Base-by-base conservation (phyloP, 2,888 invertebrate genomes). In the Chaetogeoica ovagalla region DNA sequence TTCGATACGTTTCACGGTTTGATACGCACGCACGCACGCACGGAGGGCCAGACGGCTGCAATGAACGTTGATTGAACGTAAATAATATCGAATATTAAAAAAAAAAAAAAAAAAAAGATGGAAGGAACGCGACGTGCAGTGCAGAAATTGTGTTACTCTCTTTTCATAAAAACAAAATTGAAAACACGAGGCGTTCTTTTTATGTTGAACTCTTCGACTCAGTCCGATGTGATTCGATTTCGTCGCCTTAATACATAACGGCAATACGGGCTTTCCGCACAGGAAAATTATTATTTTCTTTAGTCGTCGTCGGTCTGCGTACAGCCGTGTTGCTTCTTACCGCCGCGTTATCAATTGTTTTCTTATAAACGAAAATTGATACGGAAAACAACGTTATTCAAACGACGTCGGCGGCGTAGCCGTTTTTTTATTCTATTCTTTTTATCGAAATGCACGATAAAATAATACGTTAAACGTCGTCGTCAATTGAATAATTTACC, bases 1-100 rank as follows among this genome's bases (percentile, higher is more conserved):
- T 76, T 76, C 60, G 69, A 77, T 52, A 70, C 62, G 70, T 77
- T 68, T 77, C 62, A 77, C 77, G 70, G 60, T 77, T 69, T 77
- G 52, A 52, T 70, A 60, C 62, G 62, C 77, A 69, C 60, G 37
- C 69, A 60, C 62, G 62, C 77, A 69, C 60, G 37, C 69, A 70
- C 77, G 62, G 52, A n/a, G 30, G 62, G 37, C 60, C 76, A 60
- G 76, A 68, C 68, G 68, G 68, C 23, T 60, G 37, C 68, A 69
- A 69, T 21, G 62, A 30, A 37, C 48, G 37, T 62, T 77, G 77
- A 77, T 77, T 77, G 69, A 69, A 77, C 77, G 77, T 62, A 77
- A 77, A 77, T 77, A 77, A 77, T 77, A 77, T 30, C 37, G 21
- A 70, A 77, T 60, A 69, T 77, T 69, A 60, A 70, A 62, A 60